These are phyloP conservation scores for Helarctos malayanus DNA, from an alignment of 2,797 vertebrate genomes.

Conservation along the genomic window DNA sequence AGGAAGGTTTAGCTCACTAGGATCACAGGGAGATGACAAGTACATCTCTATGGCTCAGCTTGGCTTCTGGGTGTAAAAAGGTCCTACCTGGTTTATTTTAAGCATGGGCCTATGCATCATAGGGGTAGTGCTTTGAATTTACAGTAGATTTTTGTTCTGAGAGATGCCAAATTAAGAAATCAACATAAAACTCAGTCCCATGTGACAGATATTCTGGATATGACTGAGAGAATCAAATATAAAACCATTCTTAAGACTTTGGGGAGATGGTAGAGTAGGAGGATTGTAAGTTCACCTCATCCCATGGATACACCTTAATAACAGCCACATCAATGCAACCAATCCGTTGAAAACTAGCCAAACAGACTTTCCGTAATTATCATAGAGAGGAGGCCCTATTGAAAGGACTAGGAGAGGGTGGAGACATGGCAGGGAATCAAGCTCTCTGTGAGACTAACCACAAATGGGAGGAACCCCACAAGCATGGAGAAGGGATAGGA, in stretches of 20 bases:
- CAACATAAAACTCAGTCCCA: not conserved
- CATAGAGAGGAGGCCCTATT: not conserved
- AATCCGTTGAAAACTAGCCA: not conserved
- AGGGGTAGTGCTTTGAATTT: not conserved
- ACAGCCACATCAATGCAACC: not conserved
- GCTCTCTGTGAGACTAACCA: not conserved
- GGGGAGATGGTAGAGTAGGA: not conserved
- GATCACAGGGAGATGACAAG: not conserved
- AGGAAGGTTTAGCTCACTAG: not conserved
- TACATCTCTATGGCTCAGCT: not conserved
- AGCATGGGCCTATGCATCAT: not conserved
- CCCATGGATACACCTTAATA: not conserved
- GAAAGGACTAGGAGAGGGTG: not conserved
- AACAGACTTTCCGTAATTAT: not conserved
- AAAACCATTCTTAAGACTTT: not conserved
- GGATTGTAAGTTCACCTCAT: not conserved
- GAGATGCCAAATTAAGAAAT: constrained; percentile 58
- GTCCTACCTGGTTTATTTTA: not conserved
- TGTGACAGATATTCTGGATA: constrained; percentile 7
- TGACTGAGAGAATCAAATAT: constrained; percentile 46
- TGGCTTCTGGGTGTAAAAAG: not conserved
- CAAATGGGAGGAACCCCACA: not conserved
- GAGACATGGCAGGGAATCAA: not conserved
- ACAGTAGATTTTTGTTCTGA: constrained; percentile 1
- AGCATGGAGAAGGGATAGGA: not conserved